Evolutionary conservation across 2,797 vertebrate species (phyloP), one percentile per base, ranked within the genome.

Genomic region (Dendrocincla tyrannina): DNA sequence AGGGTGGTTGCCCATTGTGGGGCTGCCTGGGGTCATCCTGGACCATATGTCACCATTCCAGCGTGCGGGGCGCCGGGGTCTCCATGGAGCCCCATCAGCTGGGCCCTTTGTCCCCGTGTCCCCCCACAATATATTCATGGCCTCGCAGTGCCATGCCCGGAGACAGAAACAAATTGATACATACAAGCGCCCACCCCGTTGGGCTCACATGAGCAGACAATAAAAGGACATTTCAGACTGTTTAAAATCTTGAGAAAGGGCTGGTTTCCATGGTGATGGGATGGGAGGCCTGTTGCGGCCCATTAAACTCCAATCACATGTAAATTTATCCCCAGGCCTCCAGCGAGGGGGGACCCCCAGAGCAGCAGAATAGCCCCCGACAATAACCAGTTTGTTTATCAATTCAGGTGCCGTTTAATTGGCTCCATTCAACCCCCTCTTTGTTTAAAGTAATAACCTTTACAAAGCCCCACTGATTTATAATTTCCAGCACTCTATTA

Each of bases 121-220:
- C 98, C 99, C 98, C 98, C 98, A 97, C 98, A 98, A 27, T 98
- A 98, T 99, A 99, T 99, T 99, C 99, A 99, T 98, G 98, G 98
- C 98, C 44, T 72, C 97, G 96, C 96, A 82, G 97, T 97, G 98
- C 98, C 97, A 91, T 95, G 98, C 97, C 97, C 85, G 73, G 96
- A 97, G 98, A 98, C 98, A 99, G 98, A 98, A 99, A 99, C 99
- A 99, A 99, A 99, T 99, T 99, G 99, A 99, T 99, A 99, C 99
- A 98, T 98, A 98, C 98, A 97, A 98, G 98, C 96, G 94, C 98
- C 98, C 96, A 97, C 97, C 98, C 98, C 98, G 97, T 98, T 96
- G 98, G 98, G 98, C 98, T 98, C 97, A 93, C 98, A 98, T 98
- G 98, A 98, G 98, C 97, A 93, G 98, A 99, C 98, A 98, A 98